A percentile compares a stretch with the other conserved stretches of the same genome.
Conservation (phyloP, 2,113 vertebrate species). For the Pachycephala philippinensis region DNA sequence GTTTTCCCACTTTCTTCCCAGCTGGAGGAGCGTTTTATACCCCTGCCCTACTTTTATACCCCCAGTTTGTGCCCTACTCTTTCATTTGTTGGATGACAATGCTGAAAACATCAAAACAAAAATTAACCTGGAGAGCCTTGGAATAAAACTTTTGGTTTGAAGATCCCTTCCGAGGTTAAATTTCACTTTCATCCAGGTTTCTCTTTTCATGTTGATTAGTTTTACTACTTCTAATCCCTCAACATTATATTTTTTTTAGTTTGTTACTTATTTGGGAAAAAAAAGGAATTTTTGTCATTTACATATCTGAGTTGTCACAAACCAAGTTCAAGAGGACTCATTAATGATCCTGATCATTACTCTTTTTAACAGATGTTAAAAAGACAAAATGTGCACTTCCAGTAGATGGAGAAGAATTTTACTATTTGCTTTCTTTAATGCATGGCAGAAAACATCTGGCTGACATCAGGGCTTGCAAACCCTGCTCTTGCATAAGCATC, state of each 20-base stretch:
- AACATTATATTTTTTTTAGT: accelerated
- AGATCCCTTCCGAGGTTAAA: background rate
- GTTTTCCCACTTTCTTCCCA: background rate
- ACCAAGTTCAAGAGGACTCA: background rate
- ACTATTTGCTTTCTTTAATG: background rate
- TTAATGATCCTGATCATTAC: background rate
- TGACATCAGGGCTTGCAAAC: background rate
- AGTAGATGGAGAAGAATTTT: background rate
- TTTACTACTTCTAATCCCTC: background rate
- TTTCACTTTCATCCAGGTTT: background rate
- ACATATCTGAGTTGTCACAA: background rate
- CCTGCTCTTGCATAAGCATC: background rate
- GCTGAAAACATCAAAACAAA: background rate
- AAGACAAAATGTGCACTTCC: background rate
- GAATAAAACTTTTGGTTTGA: background rate
- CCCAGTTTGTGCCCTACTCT: background rate
- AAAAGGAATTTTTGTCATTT: background rate
- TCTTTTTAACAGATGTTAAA: background rate
- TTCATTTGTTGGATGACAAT: background rate
- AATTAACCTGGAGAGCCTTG: background rate
- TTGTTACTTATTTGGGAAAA: background rate
- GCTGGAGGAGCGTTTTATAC: background rate
- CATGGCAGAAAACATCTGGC: background rate
- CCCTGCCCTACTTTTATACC: background rate
- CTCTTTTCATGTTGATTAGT: background rate